phyloP scores from a whole-genome alignment of 2,113 vertebrate genomes.

The Aepyceros melampus region DNA sequence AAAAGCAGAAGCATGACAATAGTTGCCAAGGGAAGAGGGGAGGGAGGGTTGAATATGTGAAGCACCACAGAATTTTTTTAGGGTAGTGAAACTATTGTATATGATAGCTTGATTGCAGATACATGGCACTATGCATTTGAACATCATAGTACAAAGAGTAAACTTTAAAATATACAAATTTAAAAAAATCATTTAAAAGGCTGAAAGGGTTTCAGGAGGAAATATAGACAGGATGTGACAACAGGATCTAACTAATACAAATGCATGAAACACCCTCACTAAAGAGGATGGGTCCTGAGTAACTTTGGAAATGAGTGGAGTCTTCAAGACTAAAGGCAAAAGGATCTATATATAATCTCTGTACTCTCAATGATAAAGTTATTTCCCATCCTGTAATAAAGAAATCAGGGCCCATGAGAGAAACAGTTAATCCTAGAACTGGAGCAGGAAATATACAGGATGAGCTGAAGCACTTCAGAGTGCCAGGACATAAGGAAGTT shows the following conservation, averaged over 20 bases:
- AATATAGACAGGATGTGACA: background rate
- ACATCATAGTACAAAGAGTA: background rate
- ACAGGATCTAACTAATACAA: background rate
- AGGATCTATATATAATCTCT: background rate
- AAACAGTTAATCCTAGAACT: background rate
- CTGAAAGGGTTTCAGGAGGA: background rate
- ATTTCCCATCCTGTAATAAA: background rate
- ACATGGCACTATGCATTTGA: background rate
- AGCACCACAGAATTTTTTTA: background rate
- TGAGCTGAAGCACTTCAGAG: background rate
- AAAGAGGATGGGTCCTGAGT: background rate
- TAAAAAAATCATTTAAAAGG: background rate
- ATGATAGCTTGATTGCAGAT: background rate
- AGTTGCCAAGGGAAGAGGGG: background rate
- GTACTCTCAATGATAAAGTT: background rate
- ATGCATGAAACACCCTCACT: background rate
- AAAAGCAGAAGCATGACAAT: background rate
- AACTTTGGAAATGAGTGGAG: background rate
- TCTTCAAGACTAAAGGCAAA: background rate
- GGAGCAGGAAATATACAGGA: background rate
- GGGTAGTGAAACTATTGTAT: background rate
- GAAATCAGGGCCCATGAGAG: background rate
- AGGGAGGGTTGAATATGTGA: background rate
- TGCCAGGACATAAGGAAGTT: background rate
- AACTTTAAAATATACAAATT: background rate